phyloP scores from a whole-genome alignment of 2,797 vertebrate species.

The Melanotaenia pygmaea region DNA sequence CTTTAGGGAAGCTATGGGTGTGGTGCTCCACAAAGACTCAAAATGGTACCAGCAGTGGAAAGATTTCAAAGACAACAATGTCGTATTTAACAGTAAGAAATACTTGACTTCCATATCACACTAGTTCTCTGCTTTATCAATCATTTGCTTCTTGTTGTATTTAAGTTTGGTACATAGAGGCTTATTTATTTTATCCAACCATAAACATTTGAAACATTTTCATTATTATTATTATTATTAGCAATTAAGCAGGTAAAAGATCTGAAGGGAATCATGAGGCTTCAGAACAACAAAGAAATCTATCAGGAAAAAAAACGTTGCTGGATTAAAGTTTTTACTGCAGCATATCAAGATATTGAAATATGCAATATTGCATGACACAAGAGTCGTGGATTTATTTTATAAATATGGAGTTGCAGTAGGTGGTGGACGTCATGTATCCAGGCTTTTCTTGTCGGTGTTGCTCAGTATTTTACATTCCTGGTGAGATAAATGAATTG shows the following conservation, averaged over 20 bases:
- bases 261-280: background rate
- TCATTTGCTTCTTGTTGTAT: background rate
- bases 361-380: background rate
- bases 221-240: background rate
- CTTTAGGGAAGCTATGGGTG: constrained; percentile 89
- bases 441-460: background rate
- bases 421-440: background rate
- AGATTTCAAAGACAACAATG: constrained; percentile 97
- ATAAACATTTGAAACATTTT: no score
- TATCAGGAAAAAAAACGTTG: background rate
- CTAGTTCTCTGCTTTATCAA: background rate
- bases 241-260: background rate
- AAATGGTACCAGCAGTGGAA: constrained; percentile 99
- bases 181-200: no score
- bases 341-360: background rate
- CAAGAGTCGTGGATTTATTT: background rate
- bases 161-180: background rate
- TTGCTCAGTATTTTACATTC: background rate
- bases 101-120: background rate
- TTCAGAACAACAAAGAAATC: background rate
- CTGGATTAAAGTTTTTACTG: no score
- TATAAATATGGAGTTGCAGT: background rate
- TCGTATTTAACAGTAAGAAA: constrained; percentile 93
- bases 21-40: constrained; percentile 97
- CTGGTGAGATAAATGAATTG: background rate